Conservation (phyloP, 2,888 invertebrate species). For the Sphaeridia pumilis region DNA sequence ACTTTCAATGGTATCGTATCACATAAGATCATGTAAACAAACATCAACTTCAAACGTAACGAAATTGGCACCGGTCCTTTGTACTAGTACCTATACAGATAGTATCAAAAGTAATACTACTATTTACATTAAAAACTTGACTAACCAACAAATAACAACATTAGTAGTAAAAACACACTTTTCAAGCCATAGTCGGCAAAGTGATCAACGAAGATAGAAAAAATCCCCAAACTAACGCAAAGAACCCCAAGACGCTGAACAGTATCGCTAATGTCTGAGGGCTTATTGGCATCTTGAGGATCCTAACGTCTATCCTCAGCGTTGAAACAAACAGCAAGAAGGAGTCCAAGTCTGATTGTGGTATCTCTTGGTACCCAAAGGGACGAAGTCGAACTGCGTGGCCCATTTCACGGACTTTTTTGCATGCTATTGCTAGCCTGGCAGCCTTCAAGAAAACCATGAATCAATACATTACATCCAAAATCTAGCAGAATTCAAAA, state of each 20-base stretch:
- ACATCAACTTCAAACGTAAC: too few species aligned
- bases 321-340: constrained; percentile 65
- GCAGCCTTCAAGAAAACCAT: constrained; percentile 54
- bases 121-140: too few species aligned
- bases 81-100: too few species aligned
- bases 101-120: too few species aligned
- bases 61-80: too few species aligned
- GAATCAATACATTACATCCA: too few species aligned
- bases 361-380: constrained; percentile 65
- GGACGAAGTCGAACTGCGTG: constrained; percentile 67
- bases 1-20: too few species aligned
- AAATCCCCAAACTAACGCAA: constrained; percentile 61
- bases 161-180: too few species aligned
- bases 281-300: constrained; percentile 61
- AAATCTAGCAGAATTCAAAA: too few species aligned
- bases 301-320: constrained; percentile 58
- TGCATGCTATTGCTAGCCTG: constrained; percentile 58
- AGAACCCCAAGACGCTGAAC: constrained; percentile 49
- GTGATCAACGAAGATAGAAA: constrained; percentile 40
- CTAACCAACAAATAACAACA: too few species aligned
- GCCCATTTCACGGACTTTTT: constrained; percentile 58
- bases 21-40: too few species aligned
- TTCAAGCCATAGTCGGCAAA: not conserved
- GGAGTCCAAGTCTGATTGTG: constrained; percentile 61
- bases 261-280: constrained; percentile 55